A percentile compares a stretch with the other conserved stretches of the same genome.
These are phyloP conservation scores for Cheumatopsyche charites DNA, from an alignment of 1,140 invertebrate species.

Conservation along the genomic window DNA sequence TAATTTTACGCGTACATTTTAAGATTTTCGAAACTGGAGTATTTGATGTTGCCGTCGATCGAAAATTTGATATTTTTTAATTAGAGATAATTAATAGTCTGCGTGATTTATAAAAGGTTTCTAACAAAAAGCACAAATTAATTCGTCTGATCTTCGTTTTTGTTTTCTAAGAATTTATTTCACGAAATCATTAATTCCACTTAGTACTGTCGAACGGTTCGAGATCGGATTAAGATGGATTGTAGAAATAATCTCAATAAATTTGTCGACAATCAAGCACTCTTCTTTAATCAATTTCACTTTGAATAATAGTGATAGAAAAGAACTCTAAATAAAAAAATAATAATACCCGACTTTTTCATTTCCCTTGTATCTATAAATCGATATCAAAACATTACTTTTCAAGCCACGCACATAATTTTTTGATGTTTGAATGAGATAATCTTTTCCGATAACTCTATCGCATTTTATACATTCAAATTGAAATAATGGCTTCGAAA, in stretches of 20 bases:
- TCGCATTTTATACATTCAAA: too few relatives aligned
- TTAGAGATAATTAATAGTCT: background rate
- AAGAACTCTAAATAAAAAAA: background rate
- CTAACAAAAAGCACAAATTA: background rate
- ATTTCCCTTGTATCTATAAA: background rate
- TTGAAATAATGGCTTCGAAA: too few relatives aligned
- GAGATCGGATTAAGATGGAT: background rate
- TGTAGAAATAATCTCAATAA: background rate
- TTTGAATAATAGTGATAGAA: background rate
- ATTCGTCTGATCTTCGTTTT: background rate
- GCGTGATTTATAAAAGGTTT: background rate
- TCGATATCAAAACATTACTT: constrained; percentile 7
- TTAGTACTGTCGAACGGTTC: background rate
- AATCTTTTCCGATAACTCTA: too few relatives aligned
- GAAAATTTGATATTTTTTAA: too few relatives aligned
- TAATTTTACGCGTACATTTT: too few relatives aligned
- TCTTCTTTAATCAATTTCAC: background rate
- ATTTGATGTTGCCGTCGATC: too few relatives aligned
- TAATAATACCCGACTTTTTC: too few relatives aligned
- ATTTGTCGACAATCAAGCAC: background rate
- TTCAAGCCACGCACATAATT: too few relatives aligned
- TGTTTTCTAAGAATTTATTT: background rate
- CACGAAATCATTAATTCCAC: background rate
- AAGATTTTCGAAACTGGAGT: too few relatives aligned
- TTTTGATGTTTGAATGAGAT: too few relatives aligned